Conservation (phyloP, 2,888 invertebrate species). For the Aleiodes testaceus region DNA sequence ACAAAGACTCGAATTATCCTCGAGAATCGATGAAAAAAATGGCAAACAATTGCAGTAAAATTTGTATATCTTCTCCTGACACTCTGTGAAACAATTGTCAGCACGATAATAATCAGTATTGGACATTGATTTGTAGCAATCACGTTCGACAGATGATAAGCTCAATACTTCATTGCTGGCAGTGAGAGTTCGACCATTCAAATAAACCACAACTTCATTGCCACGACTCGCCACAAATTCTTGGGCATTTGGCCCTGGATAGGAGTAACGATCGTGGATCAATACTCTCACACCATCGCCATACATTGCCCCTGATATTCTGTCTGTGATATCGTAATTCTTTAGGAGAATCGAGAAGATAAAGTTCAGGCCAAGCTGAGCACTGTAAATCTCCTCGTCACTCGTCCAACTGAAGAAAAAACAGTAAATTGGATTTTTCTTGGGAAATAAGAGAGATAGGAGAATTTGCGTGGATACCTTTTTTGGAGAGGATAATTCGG, state of each 20-base stretch:
- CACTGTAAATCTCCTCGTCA: slow-evolving; percentile 43
- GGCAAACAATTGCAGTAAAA: slow-evolving; percentile 66
- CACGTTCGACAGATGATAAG: slow-evolving; percentile 52
- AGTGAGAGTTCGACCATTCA: slow-evolving; percentile 52
- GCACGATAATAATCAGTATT: slow-evolving; percentile 54
- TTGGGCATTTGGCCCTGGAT: slow-evolving; percentile 58
- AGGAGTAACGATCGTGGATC: slow-evolving; percentile 64
- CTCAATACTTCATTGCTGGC: slow-evolving; percentile 55
- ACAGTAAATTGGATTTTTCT: too few relatives aligned
- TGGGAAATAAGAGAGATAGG: neutral
- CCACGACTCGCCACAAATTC: slow-evolving; percentile 55
- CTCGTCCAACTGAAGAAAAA: slow-evolving; percentile 43
- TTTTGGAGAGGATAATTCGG: neutral
- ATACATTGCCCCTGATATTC: slow-evolving; percentile 53
- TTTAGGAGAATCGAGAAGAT: slow-evolving; percentile 57
- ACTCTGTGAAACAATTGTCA: slow-evolving; percentile 67
- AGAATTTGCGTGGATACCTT: neutral
- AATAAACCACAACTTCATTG: slow-evolving; percentile 55
- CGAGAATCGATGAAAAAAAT: slow-evolving; percentile 60
- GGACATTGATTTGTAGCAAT: slow-evolving; percentile 58
- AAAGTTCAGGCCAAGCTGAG: slow-evolving; percentile 54
- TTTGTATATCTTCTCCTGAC: slow-evolving; percentile 57
- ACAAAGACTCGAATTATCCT: slow-evolving; percentile 56
- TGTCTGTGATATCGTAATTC: slow-evolving; percentile 48
- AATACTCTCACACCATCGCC: slow-evolving; percentile 62